Evolutionary conservation across 1,140 invertebrate genomes (phyloP), one percentile per base, ranked within the genome.

Genomic region (Drosophila takahashii): DNA sequence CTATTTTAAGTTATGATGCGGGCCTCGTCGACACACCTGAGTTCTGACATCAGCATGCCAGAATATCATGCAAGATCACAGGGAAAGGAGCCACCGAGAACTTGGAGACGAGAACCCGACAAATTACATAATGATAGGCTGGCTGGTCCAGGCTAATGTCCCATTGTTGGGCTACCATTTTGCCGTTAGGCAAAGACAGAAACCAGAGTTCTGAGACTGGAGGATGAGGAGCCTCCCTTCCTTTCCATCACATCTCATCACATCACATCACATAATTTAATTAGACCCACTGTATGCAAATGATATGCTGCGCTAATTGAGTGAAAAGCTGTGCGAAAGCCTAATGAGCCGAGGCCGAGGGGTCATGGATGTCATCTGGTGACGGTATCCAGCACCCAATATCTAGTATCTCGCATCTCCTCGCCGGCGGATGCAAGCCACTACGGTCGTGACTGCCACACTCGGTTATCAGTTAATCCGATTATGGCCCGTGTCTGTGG

Each of bases 1-100:
- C 81, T 86, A 86, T 86, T 86, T 86, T 86, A 86, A 86, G 83
- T 89, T 83, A 86, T 86, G 83, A 86, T 76, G 79, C 59, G 81
- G 62, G 47, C 37, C 16, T 6, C 13, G 26, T 6, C 13, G 26
- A 27, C 75, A 50, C 59, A 51, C 45, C 58, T 62, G 39, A 32
- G 41, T 57, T 70, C 80, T 84, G 81, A 84, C 81, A 87, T 87
- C 81, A 84, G 80, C 80, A 47, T 47, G 34, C 59, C 47, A 59
- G 18, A n/a, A 36, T 6, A 51, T 10, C 45, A 51, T 22, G 34
- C 0, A 39, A 52, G 32, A 65, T 16, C 54, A 18, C 27, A 32
- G 13, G 18, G 59, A 41, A 71, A 85, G 81, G 77, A 67, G 60
- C 36, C 53, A n/a, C n/a, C 62, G 9, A 16, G 27, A 72, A 13